Percentiles rank a stretch among this genome's conserved stretches.
phyloP scores from a whole-genome alignment of 2,113 vertebrate species.

The Pycnonotus jocosus region DNA sequence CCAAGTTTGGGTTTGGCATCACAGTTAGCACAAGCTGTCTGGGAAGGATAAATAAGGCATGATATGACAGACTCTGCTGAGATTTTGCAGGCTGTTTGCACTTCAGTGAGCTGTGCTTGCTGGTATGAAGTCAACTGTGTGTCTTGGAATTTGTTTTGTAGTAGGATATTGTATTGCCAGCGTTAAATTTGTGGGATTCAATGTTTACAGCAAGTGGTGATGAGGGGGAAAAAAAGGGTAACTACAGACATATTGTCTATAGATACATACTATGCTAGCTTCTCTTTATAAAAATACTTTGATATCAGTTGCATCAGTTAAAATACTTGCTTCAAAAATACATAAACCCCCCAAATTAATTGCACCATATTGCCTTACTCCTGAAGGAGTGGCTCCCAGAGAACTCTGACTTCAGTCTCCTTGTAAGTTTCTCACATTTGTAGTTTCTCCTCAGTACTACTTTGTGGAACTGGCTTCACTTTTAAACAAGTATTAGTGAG shows the following conservation, averaged over 20 bases:
- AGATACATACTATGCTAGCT: not conserved
- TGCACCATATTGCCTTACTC: fast-evolving
- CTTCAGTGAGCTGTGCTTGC: not conserved
- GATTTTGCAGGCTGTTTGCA: not conserved
- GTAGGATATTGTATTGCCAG: not conserved
- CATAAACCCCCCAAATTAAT: not conserved
- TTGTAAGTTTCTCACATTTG: not conserved
- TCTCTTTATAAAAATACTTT: not conserved
- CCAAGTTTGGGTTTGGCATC: not conserved
- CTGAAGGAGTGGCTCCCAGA: not conserved
- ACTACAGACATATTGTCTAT: not conserved
- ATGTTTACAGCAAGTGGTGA: not conserved
- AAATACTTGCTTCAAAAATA: not conserved
- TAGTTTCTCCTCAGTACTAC: not conserved
- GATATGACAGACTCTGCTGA: not conserved
- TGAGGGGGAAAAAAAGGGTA: not conserved
- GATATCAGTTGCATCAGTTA: not conserved
- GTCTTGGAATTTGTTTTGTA: not conserved
- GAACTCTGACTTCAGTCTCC: not conserved
- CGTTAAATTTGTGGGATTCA: not conserved
- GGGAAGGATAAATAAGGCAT: not conserved
- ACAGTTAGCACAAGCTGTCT: not conserved
- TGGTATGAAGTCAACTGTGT: not conserved
- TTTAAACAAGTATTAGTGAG: not conserved
- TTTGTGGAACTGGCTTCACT: not conserved